These are phyloP conservation scores for Cichladusa arquata DNA, from an alignment of 2,113 vertebrate genomes.

Conservation along the genomic window DNA sequence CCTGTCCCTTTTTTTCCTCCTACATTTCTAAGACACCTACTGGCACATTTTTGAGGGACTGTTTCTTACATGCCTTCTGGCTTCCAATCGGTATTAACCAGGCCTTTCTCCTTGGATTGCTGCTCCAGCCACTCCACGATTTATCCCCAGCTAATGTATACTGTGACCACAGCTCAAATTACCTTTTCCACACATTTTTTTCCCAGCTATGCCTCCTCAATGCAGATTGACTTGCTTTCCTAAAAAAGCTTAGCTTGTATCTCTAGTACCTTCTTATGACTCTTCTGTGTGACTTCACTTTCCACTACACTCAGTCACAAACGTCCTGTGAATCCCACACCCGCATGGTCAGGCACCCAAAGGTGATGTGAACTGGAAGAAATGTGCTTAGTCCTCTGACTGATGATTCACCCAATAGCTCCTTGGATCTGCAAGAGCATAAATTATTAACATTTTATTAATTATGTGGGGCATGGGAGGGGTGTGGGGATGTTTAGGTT, in stretches of 20 bases:
- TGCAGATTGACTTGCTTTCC: background rate
- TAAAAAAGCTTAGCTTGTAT: background rate
- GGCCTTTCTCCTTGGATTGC: background rate
- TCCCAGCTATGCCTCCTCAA: background rate
- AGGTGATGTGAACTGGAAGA: background rate
- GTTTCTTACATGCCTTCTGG: background rate
- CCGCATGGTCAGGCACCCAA: background rate
- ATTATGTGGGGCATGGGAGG: background rate
- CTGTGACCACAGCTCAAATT: background rate
- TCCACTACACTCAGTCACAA: background rate
- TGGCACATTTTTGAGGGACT: background rate
- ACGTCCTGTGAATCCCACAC: fast-evolving
- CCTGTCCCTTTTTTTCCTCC: background rate
- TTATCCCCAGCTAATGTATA: background rate
- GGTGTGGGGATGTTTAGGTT: background rate
- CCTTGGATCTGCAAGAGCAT: background rate
- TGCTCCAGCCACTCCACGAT: background rate
- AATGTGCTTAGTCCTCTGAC: background rate
- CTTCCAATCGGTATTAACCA: background rate
- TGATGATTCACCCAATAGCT: background rate
- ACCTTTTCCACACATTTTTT: background rate
- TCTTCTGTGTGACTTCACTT: background rate
- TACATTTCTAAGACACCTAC: background rate
- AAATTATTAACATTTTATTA: background rate
- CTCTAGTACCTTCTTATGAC: background rate